A percentile compares a stretch with the other conserved stretches of the same genome.
These are phyloP conservation scores for Amphimallon solstitiale DNA, from an alignment of 2,888 invertebrate genomes.

Conservation along the genomic window DNA sequence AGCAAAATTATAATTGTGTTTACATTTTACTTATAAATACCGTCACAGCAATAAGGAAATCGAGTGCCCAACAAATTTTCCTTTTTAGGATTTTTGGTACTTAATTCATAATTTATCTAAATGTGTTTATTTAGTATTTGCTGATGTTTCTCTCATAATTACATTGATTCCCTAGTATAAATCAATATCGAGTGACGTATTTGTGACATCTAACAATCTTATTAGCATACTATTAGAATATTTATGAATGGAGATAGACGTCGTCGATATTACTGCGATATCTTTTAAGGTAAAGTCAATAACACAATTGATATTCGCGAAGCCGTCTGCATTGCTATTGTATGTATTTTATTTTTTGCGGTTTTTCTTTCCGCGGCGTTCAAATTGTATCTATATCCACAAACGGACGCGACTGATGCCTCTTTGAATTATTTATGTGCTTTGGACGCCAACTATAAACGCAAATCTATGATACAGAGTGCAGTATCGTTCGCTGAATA, in stretches of 20 bases:
- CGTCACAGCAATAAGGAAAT: too few species aligned
- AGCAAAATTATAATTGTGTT: too few species aligned
- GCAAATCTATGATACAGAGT: too few species aligned
- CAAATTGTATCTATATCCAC: conserved; percentile 2
- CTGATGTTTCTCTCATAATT: too few species aligned
- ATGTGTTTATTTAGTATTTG: too few species aligned
- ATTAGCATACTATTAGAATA: conserved; percentile 6
- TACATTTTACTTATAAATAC: too few species aligned
- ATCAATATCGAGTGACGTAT: neutral
- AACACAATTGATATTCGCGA: conserved; percentile 20
- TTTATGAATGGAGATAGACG: conserved; percentile 9
- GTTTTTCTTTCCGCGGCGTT: conserved; percentile 11
- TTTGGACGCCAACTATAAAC: neutral
- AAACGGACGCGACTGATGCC: conserved; percentile 1
- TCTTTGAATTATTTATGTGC: conserved; percentile 28
- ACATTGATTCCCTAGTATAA: neutral
- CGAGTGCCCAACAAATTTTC: too few species aligned
- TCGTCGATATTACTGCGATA: neutral
- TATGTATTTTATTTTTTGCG: conserved; percentile 18
- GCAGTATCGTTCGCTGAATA: too few species aligned
- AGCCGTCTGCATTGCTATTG: neutral
- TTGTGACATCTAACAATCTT: neutral
- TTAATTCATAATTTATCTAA: too few species aligned
- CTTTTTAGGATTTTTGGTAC: too few species aligned
- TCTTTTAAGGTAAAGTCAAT: neutral